Percentiles rank a stretch among this genome's conserved stretches.
phyloP scores from a whole-genome alignment of 2,113 vertebrate genomes.

The Apeltes quadracus region DNA sequence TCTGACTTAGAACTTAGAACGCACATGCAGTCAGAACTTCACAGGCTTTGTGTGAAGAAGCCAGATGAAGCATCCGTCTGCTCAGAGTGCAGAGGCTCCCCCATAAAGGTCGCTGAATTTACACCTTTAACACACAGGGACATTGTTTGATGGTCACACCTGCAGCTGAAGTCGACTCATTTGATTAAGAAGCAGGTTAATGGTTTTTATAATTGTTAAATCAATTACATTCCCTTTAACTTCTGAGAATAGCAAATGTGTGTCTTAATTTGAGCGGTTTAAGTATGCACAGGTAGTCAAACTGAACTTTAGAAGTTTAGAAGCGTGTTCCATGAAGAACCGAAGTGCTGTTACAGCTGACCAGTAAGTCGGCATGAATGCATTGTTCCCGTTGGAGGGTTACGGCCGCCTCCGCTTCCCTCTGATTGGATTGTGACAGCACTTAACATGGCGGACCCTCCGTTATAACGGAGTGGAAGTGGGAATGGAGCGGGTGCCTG shows the following conservation, averaged over 20 bases:
- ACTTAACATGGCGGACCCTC: neutral
- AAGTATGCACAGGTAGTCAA: too few relatives aligned
- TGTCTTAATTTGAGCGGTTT: too few relatives aligned
- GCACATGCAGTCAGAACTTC: neutral
- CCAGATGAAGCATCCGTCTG: neutral
- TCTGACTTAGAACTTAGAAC: neutral
- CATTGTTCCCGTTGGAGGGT: neutral
- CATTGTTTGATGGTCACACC: neutral
- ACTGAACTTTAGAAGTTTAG: neutral
- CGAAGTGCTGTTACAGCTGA: too few relatives aligned
- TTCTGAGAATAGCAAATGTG: neutral
- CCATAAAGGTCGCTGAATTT: neutral
- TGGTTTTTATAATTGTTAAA: neutral
- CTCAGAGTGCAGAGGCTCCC: neutral
- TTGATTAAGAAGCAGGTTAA: too few relatives aligned
- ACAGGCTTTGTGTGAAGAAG: neutral
- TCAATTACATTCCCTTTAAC: neutral
- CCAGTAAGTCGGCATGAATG: too few relatives aligned
- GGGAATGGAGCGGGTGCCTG: neutral
- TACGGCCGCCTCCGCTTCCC: neutral
- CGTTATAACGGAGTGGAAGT: neutral
- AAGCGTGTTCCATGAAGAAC: neutral
- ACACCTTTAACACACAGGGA: neutral
- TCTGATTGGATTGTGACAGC: neutral
- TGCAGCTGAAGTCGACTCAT: neutral